Evolutionary conservation across 2,888 invertebrate species (phyloP), one percentile per base, ranked within the genome.

Genomic region (Andricus curvator): DNA sequence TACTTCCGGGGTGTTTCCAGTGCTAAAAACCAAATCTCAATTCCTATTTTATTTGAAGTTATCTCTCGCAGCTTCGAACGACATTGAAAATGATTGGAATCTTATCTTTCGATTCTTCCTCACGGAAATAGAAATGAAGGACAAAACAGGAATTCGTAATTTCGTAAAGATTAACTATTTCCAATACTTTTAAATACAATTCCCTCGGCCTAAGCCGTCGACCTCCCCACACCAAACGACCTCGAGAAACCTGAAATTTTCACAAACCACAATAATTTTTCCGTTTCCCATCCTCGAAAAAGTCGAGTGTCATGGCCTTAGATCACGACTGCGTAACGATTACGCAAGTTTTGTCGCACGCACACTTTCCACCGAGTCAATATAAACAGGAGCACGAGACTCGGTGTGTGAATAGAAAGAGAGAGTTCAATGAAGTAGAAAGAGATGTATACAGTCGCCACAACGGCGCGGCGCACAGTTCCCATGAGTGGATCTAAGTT

Each of bases 401-500:
- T 78, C 65, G 65, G 25, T 74, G 44, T 74, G 70, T 29, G 44
- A 44, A 79, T 51, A 56, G 41, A 82, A 62, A 68, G 66, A 56
- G 74, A 51, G 56, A 77, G 78, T 48, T 25, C 9, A 67, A 77
- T 41, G 68, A 37, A 60, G 78, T 76, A 78, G 51, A 62, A 70
- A 77, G 64, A 77, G 68, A 66, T 48, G 60, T n/a, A 33, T 33
- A 64, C 56, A 80, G 78, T 79, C 77, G 80, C 81, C 80, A 81
- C 64, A 77, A 78, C 84, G 82, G 78, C 68, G 80, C 78, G 82
- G 78, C 68, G 80, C 78, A 79, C 79, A 80, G 80, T 85, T 86
- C 87, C 85, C 85, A 85, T 84, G 85, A 86, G 83, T 81, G 68
- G 82, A 80, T 86, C 88, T 88, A 88, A 88, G 88, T 89, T 89